phyloP scores from a whole-genome alignment of 2,888 invertebrate species.

The Diaprepes abbreviatus region DNA sequence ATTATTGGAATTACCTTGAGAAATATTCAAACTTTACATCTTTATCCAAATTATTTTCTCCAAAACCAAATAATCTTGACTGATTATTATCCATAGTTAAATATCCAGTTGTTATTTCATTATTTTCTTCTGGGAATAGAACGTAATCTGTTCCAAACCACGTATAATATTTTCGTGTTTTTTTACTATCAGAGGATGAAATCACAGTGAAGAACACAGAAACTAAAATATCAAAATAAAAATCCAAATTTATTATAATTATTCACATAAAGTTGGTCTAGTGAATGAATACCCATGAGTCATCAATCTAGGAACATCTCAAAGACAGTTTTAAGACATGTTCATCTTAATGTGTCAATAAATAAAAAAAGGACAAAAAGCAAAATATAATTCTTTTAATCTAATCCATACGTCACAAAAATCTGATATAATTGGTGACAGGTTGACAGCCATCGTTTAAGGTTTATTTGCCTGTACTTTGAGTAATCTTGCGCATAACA shows the following conservation, averaged over 20 bases:
- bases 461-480: too few species aligned
- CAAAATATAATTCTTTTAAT: too few species aligned
- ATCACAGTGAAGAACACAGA: neutral
- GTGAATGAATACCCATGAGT: too few species aligned
- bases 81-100: constrained; percentile 56
- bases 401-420: too few species aligned
- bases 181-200: constrained; percentile 31
- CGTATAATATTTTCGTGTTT: constrained; percentile 53
- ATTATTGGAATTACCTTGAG: constrained; percentile 65
- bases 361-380: too few species aligned
- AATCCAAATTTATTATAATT: neutral
- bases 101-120: constrained; percentile 60
- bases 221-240: constrained; percentile 1
- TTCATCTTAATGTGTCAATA: too few species aligned
- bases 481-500: too few species aligned
- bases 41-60: constrained; percentile 55
- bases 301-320: too few species aligned
- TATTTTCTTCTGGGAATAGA: constrained; percentile 68
- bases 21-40: constrained; percentile 69
- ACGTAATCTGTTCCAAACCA: constrained; percentile 69
- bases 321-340: too few species aligned
- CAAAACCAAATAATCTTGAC: constrained; percentile 41
- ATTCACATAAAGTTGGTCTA: too few species aligned
- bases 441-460: too few species aligned
- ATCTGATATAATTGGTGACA: too few species aligned